Conservation (phyloP, 2,797 vertebrate genomes). For the Acrossocheilus fasciatus region DNA sequence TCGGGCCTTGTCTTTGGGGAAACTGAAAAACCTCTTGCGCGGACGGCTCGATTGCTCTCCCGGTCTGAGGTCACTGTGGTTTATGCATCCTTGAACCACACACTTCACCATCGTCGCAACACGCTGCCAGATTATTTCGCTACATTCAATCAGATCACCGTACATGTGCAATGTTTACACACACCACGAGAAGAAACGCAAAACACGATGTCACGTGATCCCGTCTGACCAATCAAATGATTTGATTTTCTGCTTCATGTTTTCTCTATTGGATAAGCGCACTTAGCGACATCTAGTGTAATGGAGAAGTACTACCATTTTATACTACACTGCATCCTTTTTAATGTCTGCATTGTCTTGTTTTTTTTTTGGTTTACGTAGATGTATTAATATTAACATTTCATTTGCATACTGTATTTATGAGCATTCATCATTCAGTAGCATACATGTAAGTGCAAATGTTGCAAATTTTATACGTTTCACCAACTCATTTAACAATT, state of each 20-base stretch:
- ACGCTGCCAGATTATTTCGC: not conserved
- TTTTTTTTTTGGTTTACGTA: not conserved
- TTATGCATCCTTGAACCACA: slow-evolving; percentile 75
- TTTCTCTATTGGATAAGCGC: not conserved
- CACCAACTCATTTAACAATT: not conserved
- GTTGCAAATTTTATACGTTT: not conserved
- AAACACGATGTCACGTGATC: slow-evolving; percentile 27
- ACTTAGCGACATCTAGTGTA: slow-evolving; percentile 43
- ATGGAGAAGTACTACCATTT: not conserved
- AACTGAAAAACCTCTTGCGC: slow-evolving; percentile 76
- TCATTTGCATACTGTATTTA: not conserved
- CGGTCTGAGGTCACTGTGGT: slow-evolving; percentile 62
- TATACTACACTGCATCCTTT: not conserved
- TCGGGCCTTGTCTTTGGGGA: slow-evolving; percentile 72
- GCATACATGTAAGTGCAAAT: not conserved
- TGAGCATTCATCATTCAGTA: not conserved
- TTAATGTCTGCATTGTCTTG: not conserved
- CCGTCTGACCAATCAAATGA: slow-evolving; percentile 8
- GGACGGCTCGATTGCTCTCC: slow-evolving; percentile 54
- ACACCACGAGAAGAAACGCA: not conserved
- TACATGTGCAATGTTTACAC: slow-evolving; percentile 33
- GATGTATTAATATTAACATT: not conserved
- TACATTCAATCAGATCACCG: not conserved
- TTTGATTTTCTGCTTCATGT: not conserved
- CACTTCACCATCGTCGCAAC: slow-evolving; percentile 76